These are phyloP conservation scores for Gymnocephalus cernua DNA, from an alignment of 2,113 vertebrate genomes.

Conservation along the genomic window DNA sequence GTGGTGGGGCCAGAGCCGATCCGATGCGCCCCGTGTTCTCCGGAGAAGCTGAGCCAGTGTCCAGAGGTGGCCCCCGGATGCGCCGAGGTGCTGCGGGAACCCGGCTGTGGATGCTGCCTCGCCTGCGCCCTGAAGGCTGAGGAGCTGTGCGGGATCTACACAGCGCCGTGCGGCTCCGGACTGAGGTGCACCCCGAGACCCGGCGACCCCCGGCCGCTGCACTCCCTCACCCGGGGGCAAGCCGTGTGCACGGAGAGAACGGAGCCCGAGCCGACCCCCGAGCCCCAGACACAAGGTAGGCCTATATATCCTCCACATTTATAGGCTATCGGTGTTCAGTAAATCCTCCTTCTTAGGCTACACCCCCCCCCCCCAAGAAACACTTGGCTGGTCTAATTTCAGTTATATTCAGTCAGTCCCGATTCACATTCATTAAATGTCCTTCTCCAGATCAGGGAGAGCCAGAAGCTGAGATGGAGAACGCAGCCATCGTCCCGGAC, in stretches of 20 bases:
- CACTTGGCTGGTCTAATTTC: not conserved
- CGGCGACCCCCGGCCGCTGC: constrained; percentile 87
- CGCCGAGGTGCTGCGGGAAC: constrained; percentile 85
- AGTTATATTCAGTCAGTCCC: not conserved
- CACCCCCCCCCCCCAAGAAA: not conserved
- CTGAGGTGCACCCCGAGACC: constrained; percentile 88
- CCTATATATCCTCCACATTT: constrained; percentile 27
- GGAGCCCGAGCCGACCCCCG: constrained; percentile 70
- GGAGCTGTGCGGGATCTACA: constrained; percentile 91
- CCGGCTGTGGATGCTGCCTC: constrained; percentile 94
- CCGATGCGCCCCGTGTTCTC: constrained; percentile 89
- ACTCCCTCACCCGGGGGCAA: constrained; percentile 88
- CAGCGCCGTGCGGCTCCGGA: constrained; percentile 90
- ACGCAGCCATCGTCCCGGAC: constrained; percentile 84
- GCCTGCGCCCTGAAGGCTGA: constrained; percentile 88
- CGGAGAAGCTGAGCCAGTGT: constrained; percentile 88
- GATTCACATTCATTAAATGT: not conserved
- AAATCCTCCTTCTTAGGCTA: not conserved
- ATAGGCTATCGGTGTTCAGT: no score
- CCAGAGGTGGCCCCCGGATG: constrained; percentile 86
- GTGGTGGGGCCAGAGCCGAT: constrained; percentile 80
- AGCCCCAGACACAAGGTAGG: constrained; percentile 77
- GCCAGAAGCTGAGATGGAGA: constrained; percentile 79
- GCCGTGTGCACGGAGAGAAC: constrained; percentile 85
- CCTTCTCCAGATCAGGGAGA: constrained; percentile 76